Conservation (phyloP, 2,888 invertebrate genomes). For the Agrotis puta region DNA sequence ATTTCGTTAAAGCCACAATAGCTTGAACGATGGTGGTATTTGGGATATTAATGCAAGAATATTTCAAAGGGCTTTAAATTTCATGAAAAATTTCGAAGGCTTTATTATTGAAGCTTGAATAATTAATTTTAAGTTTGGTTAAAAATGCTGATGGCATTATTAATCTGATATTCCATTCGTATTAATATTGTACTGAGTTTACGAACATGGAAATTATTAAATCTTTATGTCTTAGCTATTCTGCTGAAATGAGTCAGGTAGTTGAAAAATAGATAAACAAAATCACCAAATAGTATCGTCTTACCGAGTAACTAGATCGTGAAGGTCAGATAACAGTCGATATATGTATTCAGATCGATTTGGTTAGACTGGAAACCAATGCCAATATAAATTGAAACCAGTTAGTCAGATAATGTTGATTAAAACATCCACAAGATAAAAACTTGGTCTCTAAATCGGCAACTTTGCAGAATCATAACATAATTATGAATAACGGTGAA, state of each 20-base stretch:
- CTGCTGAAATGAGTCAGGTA: background rate
- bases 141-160: background rate
- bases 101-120: background rate
- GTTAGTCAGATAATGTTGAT: background rate
- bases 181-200: background rate
- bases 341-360: background rate
- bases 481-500: too few species aligned
- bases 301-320: background rate
- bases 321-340: background rate
- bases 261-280: background rate
- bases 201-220: too few species aligned
- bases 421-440: background rate
- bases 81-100: background rate
- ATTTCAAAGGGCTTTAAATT: constrained; percentile 17
- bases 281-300: background rate
- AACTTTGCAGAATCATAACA: too few species aligned
- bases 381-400: background rate
- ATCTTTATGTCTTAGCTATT: background rate
- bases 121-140: background rate
- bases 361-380: background rate
- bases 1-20: constrained; percentile 60
- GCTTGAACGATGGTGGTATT: constrained; percentile 52
- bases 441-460: too few species aligned
- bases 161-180: background rate
- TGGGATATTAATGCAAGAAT: constrained; percentile 44